These are phyloP conservation scores for Rhipidura dahli DNA, from an alignment of 2,113 vertebrate genomes.

Conservation along the genomic window DNA sequence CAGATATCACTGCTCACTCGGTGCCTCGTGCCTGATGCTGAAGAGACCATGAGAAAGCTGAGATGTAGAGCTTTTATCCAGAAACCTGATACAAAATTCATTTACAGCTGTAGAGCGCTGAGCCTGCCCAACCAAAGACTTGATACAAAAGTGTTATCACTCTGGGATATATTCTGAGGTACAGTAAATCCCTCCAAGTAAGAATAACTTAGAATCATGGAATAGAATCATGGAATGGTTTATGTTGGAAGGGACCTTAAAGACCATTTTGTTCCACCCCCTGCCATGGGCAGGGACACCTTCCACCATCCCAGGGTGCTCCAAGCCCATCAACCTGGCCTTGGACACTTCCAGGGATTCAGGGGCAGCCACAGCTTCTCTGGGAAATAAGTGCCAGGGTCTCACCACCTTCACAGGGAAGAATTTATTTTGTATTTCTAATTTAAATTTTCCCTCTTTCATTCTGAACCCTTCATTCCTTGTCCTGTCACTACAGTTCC, in stretches of 20 bases:
- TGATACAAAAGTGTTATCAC: background rate
- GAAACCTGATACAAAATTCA: background rate
- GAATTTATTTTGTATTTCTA: background rate
- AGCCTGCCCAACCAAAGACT: background rate
- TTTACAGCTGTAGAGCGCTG: background rate
- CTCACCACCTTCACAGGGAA: rapidly evolving
- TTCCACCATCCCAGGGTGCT: rapidly evolving
- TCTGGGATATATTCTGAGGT: background rate
- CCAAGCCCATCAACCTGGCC: rapidly evolving
- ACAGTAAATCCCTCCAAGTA: background rate
- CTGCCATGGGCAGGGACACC: background rate
- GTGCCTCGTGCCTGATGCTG: background rate
- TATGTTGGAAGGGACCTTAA: background rate
- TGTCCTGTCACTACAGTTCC: background rate
- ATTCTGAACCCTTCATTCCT: background rate
- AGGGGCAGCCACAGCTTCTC: background rate
- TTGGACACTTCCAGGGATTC: background rate
- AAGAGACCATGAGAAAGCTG: background rate
- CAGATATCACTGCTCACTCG: background rate
- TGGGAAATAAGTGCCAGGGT: background rate
- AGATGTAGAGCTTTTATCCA: background rate
- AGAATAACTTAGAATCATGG: background rate
- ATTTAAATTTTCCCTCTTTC: background rate
- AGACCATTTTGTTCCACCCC: rapidly evolving
- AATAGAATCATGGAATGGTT: background rate